Conservation (phyloP, 2,888 invertebrate species). For the Troilus luridus region DNA sequence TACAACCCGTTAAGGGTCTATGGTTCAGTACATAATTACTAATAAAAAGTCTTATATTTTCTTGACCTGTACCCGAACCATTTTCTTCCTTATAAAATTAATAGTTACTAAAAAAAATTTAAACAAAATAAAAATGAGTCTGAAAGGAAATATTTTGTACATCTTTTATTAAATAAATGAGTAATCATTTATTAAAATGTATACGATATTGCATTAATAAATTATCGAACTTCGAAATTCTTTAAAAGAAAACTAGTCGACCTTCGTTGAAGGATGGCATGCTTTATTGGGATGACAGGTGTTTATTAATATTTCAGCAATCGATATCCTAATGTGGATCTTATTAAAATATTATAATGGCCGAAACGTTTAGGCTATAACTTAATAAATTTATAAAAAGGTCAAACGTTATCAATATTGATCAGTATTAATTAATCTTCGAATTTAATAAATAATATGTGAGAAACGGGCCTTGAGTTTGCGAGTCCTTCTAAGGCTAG, state of each 20-base stretch:
- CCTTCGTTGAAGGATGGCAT: neutral
- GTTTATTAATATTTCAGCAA: neutral
- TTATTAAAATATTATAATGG: neutral
- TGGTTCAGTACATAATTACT: no score
- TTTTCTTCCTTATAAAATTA: no score
- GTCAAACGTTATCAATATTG: neutral
- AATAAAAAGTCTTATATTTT: no score
- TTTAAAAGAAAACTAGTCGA: neutral
- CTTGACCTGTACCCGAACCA: no score
- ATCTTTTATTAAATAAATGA: no score
- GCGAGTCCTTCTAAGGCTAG: neutral
- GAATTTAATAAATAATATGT: neutral
- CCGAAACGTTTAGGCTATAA: neutral
- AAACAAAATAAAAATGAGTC: neutral
- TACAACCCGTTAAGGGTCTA: no score
- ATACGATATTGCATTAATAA: no score
- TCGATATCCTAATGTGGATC: neutral
- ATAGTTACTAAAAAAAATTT: neutral
- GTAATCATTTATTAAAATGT: no score
- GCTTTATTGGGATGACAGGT: neutral
- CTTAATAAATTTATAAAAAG: neutral
- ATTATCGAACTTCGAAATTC: neutral
- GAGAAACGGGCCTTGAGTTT: neutral
- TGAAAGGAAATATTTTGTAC: no score
- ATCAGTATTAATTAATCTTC: neutral